These are phyloP conservation scores for Odontomachus brunneus DNA, from an alignment of 1,140 invertebrate species.

Conservation along the genomic window DNA sequence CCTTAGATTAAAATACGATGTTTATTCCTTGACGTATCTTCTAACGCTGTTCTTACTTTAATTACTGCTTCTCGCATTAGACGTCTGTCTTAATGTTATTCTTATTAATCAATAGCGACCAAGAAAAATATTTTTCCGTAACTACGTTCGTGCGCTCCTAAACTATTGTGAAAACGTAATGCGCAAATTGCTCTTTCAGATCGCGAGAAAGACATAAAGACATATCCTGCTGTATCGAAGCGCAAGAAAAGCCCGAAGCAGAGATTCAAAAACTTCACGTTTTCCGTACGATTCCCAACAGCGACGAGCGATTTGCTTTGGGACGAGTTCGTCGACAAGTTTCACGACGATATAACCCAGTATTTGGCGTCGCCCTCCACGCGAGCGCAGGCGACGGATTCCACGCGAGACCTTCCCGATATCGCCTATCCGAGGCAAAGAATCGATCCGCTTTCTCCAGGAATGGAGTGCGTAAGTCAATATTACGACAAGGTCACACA, in stretches of 20 bases:
- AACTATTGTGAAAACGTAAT: not conserved
- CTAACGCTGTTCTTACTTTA: no score
- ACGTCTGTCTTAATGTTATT: no score
- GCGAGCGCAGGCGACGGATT: not conserved
- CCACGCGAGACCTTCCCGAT: not conserved
- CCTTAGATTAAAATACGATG: no score
- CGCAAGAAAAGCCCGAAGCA: not conserved
- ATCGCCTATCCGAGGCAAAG: not conserved
- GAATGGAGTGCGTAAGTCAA: not conserved
- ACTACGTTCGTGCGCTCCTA: no score
- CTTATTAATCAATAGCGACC: no score
- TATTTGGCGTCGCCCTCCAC: not conserved
- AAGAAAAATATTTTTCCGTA: no score
- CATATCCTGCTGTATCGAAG: not conserved
- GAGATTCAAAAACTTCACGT: not conserved
- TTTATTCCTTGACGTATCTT: no score
- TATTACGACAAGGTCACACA: not conserved
- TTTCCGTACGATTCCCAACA: not conserved
- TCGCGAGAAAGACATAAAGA: not conserved
- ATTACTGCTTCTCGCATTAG: no score
- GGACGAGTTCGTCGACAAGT: conserved; percentile 21
- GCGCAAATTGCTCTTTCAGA: not conserved
- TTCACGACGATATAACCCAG: not conserved
- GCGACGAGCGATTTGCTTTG: not conserved
- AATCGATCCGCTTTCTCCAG: not conserved